These are phyloP conservation scores for Fratercula arctica DNA, from an alignment of 2,797 vertebrate genomes.

Conservation along the genomic window DNA sequence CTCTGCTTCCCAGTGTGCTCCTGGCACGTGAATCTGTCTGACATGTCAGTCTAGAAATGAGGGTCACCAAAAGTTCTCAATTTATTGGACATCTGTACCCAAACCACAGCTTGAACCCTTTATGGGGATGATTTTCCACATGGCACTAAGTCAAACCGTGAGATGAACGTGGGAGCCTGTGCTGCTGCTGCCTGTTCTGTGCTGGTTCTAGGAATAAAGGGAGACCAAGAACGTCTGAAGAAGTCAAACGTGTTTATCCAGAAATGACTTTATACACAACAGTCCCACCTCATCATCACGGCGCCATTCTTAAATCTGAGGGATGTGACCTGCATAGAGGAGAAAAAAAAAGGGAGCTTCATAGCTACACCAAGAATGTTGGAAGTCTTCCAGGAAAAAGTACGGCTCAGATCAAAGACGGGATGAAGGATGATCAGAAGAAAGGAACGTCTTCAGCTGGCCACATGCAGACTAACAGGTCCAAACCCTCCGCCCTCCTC, in stretches of 20 bases:
- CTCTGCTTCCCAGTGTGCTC: constrained; percentile 22
- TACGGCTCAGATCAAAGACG: constrained; percentile 22
- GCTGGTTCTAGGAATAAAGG: neutral
- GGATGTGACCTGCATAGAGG: neutral
- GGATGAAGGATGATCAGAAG: constrained; percentile 17
- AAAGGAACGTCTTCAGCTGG: constrained; percentile 21
- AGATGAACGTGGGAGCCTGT: neutral
- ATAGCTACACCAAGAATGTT: neutral
- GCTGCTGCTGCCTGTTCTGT: neutral
- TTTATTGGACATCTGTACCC: constrained; percentile 26
- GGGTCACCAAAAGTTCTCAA: constrained; percentile 22
- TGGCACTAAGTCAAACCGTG: neutral
- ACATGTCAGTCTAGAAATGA: constrained; percentile 1
- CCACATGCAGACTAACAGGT: neutral
- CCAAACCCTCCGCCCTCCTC: neutral
- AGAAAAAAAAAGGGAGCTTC: neutral
- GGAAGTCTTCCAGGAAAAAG: constrained; percentile 42
- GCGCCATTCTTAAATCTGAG: neutral
- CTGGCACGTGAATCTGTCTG: constrained; percentile 40
- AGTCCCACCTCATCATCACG: neutral
- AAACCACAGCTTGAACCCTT: neutral
- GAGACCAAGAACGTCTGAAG: neutral
- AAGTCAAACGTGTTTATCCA: constrained; percentile 22
- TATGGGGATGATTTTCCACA: neutral
- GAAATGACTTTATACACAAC: neutral